phyloP scores from a whole-genome alignment of 2,888 invertebrate genomes.

The Folsomia manolachei region DNA sequence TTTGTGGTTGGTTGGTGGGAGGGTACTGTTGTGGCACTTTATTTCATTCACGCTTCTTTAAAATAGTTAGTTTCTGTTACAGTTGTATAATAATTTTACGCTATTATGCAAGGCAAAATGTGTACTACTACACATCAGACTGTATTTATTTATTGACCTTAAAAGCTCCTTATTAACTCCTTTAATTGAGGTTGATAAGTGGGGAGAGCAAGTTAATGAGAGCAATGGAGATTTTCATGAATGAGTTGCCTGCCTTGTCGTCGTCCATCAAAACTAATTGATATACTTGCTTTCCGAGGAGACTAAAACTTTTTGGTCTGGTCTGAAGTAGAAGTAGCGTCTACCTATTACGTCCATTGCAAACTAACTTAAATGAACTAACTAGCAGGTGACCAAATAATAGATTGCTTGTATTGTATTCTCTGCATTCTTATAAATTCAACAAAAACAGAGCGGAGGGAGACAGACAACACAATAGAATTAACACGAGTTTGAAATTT shows the following conservation, averaged over 20 bases:
- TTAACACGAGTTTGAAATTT: no score
- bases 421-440: no score
- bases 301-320: constrained; percentile 20
- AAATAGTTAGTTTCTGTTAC: not conserved
- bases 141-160: constrained; percentile 23
- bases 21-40: not conserved
- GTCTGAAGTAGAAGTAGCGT: no score
- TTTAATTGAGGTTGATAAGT: constrained; percentile 46
- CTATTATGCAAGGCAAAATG: not conserved
- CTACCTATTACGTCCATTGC: no score
- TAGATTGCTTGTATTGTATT: no score
- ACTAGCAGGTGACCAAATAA: no score
- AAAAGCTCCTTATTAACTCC: constrained; percentile 44
- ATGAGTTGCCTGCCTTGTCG: constrained; percentile 44
- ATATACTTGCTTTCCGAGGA: constrained; percentile 12
- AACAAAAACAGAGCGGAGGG: no score
- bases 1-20: no score
- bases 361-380: no score
- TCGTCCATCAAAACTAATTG: constrained; percentile 36
- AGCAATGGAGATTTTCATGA: constrained; percentile 28
- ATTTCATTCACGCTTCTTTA: not conserved
- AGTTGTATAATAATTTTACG: not conserved
- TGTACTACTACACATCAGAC: no score
- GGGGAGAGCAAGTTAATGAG: constrained; percentile 40
- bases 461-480: no score